Conservation (phyloP, 2,113 vertebrate genomes). For the Antechinus stuartii region DNA sequence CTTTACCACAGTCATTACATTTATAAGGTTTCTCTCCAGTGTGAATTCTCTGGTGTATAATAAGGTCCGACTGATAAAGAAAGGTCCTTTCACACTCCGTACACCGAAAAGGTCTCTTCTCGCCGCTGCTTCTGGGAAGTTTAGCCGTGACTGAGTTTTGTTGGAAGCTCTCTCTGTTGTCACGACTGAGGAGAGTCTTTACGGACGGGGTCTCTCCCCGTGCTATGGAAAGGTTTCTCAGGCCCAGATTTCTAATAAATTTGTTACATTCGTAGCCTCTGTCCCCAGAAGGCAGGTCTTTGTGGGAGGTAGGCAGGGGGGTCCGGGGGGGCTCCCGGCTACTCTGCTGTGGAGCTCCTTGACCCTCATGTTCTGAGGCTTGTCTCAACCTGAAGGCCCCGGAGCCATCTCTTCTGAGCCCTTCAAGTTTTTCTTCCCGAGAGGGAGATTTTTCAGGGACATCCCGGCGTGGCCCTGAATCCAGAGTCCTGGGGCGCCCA, state of each 20-base stretch:
- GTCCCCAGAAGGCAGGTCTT: background rate
- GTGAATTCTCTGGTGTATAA: constrained; percentile 49
- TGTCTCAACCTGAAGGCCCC: background rate
- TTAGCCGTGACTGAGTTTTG: background rate
- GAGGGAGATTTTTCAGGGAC: background rate
- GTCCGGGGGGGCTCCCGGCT: background rate
- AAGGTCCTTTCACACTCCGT: constrained; percentile 1
- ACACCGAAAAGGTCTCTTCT: constrained; percentile 38
- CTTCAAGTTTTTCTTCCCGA: background rate
- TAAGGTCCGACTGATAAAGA: constrained; percentile 5
- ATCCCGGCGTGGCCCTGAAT: background rate
- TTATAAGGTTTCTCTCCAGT: constrained; percentile 66
- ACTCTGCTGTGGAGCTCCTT: background rate
- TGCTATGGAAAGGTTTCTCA: background rate
- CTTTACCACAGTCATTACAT: background rate
- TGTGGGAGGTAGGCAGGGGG: background rate
- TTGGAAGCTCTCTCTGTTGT: background rate
- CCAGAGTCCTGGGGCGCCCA: background rate
- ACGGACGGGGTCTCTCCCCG: background rate
- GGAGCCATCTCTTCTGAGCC: background rate
- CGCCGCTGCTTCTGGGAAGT: background rate
- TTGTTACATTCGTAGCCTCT: background rate
- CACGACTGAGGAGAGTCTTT: background rate
- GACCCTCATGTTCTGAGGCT: background rate
- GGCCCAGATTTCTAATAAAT: background rate